Evolutionary conservation across 1,140 invertebrate genomes (phyloP).

Genomic region (Pentalonia nigronervosa): DNA sequence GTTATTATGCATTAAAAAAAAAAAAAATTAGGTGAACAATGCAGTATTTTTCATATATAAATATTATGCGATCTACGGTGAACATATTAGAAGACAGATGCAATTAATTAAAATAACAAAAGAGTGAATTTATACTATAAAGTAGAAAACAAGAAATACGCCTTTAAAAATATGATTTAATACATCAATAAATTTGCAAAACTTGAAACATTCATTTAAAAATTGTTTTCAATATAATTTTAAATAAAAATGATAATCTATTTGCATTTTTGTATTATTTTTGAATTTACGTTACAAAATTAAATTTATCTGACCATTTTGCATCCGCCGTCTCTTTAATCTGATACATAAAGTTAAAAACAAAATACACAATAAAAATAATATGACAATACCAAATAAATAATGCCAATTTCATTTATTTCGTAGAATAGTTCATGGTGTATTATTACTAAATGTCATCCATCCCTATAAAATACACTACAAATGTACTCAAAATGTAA

Average conservation of each 20-base stretch:
- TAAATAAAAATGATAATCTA: background rate
- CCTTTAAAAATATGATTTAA: background rate
- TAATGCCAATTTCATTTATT: background rate
- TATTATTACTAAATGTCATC: background rate
- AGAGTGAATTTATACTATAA: background rate
- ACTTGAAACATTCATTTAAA: background rate
- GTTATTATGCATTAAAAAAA: background rate
- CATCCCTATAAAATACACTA: background rate
- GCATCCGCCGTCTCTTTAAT: background rate
- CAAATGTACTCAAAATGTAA: background rate
- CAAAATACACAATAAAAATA: background rate
- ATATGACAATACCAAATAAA: background rate
- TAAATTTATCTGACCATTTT: background rate
- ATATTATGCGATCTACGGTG: background rate
- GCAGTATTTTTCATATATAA: background rate
- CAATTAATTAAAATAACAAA: background rate
- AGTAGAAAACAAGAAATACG: background rate
- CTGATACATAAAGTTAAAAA: background rate
- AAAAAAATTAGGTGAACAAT: background rate
- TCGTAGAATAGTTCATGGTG: background rate
- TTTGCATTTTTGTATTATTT: background rate
- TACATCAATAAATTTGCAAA: background rate
- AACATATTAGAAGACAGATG: background rate
- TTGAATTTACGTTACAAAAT: background rate
- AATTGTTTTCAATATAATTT: background rate